Base-by-base conservation (phyloP, 2,113 vertebrate species). In the Alouatta palliata region DNA sequence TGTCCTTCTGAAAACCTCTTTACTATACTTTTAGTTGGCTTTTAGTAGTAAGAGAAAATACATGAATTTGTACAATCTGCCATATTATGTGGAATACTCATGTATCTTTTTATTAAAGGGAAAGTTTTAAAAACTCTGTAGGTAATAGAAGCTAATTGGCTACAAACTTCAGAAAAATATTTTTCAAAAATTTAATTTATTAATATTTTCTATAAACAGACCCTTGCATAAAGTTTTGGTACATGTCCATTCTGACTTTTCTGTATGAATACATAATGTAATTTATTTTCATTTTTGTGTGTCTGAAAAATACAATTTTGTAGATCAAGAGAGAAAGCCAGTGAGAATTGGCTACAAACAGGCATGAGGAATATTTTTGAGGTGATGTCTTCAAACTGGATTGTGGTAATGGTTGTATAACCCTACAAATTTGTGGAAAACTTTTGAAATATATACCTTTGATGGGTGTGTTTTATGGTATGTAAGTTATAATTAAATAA, bases 281-380 rank as follows among this genome's bases (percentile, higher is more conserved):
- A 82, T 75, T 89, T n/a, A 89, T 93, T 87, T 89, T 95, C 37
- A n/a, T 84, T 88, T 86, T 95, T 77, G 76, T 75, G 77, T 45
- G 20, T 70, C 75, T 90, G 5, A 87, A 71, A 93, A 79, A 47
- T 90, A 23, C 16, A 56, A 35, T 90, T 86, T 30, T 64, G 4
- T 75, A 16, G 87, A 21, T 40, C 37, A 70, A 75, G 52, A 49
- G 37, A 83, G 56, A 77, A 92, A 75, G 40, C 9, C 90, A 27
- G 56, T 76, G 23, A 43, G 9, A 9, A 21, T 19, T 90, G 47
- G 9, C 30, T 89, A 32, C 19, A 75, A 8, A 58, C 5, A 58
- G n/a, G 6, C 19, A 54, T 6, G 19, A 88, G 8, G 8, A 16
- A 47, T 35, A 32, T 61, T 77, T 88, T 58, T 17, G 40, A 12